Evolutionary conservation across 2,113 vertebrate species (phyloP).

Genomic region (Ictidomys tridecemlineatus): DNA sequence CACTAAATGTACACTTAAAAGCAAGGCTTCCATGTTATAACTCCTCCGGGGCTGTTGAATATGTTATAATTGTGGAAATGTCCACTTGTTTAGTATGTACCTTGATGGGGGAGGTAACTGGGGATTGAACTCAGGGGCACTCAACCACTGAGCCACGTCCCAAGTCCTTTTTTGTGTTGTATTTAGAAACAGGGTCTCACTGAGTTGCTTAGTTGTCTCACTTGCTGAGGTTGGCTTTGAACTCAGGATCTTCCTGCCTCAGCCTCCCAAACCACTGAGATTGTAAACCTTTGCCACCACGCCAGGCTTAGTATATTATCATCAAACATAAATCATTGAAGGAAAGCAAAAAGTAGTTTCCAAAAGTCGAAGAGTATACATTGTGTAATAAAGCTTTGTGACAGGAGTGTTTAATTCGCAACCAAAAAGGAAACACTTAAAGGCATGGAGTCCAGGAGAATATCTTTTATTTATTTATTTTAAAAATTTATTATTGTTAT

Average conservation of each 20-base stretch:
- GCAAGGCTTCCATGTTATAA: not conserved
- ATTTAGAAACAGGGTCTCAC: no score
- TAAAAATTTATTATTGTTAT: no score
- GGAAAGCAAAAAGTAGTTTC: not conserved
- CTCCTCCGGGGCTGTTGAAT: no score
- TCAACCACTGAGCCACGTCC: no score
- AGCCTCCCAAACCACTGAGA: no score
- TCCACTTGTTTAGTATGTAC: not conserved
- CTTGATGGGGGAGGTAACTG: no score
- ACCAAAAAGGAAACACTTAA: slow-evolving; percentile 10
- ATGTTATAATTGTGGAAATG: not conserved
- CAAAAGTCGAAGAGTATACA: not conserved
- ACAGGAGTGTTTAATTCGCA: not conserved
- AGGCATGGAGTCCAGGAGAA: not conserved
- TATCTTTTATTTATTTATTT: not conserved
- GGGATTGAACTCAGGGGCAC: no score
- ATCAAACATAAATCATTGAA: not conserved
- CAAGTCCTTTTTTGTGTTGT: no score
- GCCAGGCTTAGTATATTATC: not conserved
- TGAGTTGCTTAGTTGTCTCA: no score
- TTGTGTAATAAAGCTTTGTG: slow-evolving; percentile 28
- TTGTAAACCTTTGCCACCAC: no score
- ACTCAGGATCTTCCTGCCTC: no score
- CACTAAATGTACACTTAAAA: slow-evolving; percentile 17
- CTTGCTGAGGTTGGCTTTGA: no score